Percentiles rank a stretch among this genome's conserved stretches.
Evolutionary conservation across 1,140 invertebrate species (phyloP).

Genomic region (Oreohelix idahoensis): DNA sequence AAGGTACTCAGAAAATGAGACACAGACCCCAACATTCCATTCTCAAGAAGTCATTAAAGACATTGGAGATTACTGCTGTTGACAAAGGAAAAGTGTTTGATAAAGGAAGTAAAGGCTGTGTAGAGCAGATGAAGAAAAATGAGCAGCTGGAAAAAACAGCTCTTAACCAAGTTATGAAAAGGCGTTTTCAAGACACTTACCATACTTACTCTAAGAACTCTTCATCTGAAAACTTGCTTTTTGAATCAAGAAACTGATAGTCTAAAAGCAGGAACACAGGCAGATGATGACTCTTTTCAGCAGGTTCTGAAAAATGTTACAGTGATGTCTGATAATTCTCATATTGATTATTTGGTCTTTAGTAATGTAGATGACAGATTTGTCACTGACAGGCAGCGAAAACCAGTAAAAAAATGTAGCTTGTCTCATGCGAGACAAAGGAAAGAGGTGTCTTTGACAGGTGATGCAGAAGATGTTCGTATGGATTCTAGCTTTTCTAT

Average conservation of each 20-base stretch:
- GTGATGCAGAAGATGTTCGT: neutral
- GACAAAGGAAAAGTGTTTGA: neutral
- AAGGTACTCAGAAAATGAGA: neutral
- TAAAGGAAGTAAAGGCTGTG: neutral
- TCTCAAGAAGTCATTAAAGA: neutral
- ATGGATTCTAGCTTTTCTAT: constrained; percentile 64
- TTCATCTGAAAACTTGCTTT: neutral
- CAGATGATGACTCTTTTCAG: neutral
- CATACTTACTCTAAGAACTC: neutral
- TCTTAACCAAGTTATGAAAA: neutral
- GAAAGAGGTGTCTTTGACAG: neutral
- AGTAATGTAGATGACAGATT: constrained; percentile 62
- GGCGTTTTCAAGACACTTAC: neutral
- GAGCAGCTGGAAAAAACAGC: neutral
- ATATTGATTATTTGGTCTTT: constrained; percentile 45
- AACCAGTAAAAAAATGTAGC: neutral
- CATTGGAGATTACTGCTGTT: neutral
- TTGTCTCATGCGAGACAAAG: neutral
- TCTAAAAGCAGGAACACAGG: too few species aligned
- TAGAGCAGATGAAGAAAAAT: neutral
- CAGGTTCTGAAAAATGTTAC: neutral
- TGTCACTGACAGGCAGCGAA: constrained; percentile 50
- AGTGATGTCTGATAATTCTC: constrained; percentile 37
- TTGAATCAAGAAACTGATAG: constrained; percentile 32
- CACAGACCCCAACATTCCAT: neutral